phyloP scores from a whole-genome alignment of 2,113 vertebrate species.

The Pedionomus torquatus region DNA sequence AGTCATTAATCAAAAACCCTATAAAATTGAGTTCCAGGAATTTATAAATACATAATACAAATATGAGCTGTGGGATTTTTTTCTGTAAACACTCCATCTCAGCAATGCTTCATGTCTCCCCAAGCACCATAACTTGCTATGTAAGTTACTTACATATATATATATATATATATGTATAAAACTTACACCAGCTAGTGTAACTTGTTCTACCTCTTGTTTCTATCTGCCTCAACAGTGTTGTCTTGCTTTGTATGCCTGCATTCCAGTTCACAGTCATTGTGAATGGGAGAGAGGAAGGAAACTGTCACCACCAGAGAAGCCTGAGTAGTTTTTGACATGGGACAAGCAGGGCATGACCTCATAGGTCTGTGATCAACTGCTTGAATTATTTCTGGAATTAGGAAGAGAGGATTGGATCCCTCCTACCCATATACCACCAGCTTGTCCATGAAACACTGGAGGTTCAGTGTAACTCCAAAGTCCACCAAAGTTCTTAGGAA shows the following conservation, averaged over 20 bases:
- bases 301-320: neutral
- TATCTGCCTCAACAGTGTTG: neutral
- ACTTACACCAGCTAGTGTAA: neutral
- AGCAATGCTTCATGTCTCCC: neutral
- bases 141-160: too few relatives aligned
- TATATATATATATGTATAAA: too few relatives aligned
- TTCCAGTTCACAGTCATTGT: neutral
- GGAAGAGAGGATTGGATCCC: neutral
- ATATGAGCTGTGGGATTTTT: slow-evolving; percentile 31
- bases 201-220: neutral
- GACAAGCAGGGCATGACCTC: neutral
- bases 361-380: neutral
- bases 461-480: neutral
- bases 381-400: neutral
- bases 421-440: neutral
- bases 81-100: slow-evolving; percentile 55
- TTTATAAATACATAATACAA: slow-evolving; percentile 60
- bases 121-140: neutral
- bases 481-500: neutral
- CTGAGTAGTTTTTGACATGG: neutral
- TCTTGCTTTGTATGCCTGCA: neutral
- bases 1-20: slow-evolving; percentile 55
- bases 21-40: slow-evolving; percentile 66
- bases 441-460: neutral
- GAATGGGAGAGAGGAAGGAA: neutral